Evolutionary conservation across 2,888 invertebrate genomes (phyloP).

Genomic region (Sialis lutaria): DNA sequence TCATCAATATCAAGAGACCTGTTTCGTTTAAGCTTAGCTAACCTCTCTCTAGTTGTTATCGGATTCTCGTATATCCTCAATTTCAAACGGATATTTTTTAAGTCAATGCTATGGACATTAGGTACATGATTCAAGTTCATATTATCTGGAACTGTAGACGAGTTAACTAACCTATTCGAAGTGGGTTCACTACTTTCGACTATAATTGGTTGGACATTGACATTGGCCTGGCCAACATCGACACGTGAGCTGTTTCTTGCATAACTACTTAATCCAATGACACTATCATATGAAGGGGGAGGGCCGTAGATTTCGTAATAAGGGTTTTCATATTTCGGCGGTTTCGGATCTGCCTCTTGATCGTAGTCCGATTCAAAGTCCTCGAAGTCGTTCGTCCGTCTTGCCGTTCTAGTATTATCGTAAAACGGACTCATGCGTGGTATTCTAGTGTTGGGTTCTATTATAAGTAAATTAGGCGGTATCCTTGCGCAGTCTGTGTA

Average conservation of each 20-base stretch:
- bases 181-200: not conserved
- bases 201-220: not conserved
- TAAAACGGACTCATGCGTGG: too few relatives aligned
- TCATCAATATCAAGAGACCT: not conserved
- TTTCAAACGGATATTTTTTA: not conserved
- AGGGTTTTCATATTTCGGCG: conserved; percentile 12
- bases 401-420: too few relatives aligned
- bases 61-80: not conserved
- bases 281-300: conserved; percentile 30
- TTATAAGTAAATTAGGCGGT: too few relatives aligned
- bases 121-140: not conserved
- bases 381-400: conserved; percentile 5
- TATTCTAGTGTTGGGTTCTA: too few relatives aligned
- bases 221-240: not conserved
- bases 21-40: not conserved
- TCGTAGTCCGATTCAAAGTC: conserved; percentile 8
- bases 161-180: not conserved
- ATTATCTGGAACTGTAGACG: not conserved
- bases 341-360: conserved; percentile 7
- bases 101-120: too few relatives aligned
- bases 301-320: conserved; percentile 29
- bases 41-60: not conserved
- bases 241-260: not conserved
- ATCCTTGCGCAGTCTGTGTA: too few relatives aligned
- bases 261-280: conserved; percentile 15